Evolutionary conservation across 2,113 vertebrate genomes (phyloP).

Genomic region (Gnathonemus echidnorhynchus): DNA sequence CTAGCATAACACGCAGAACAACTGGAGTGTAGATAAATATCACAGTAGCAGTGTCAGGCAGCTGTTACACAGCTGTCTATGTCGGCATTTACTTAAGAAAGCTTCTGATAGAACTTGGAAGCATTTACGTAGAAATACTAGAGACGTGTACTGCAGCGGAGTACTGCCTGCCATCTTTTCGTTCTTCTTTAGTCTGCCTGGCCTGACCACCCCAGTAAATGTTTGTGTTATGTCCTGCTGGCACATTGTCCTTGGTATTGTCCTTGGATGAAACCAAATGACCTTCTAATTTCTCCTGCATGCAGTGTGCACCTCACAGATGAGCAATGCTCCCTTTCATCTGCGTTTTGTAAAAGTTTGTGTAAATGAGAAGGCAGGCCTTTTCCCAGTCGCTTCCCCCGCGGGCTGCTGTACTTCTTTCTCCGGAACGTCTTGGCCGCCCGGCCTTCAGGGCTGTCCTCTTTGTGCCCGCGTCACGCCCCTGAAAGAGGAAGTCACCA

Average conservation of each 20-base stretch:
- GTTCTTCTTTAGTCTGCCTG: background rate
- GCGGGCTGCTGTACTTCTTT: background rate
- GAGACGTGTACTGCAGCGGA: background rate
- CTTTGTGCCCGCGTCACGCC: slow-evolving; percentile 39
- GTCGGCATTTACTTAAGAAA: background rate
- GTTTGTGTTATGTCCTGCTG: slow-evolving; percentile 30
- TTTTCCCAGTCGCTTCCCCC: background rate
- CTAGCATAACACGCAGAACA: background rate
- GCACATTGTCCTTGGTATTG: slow-evolving; percentile 30
- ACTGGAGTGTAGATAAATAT: background rate
- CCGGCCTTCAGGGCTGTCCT: slow-evolving; percentile 32
- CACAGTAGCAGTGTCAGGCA: background rate
- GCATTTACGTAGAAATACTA: background rate
- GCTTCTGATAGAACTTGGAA: background rate
- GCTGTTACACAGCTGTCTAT: background rate
- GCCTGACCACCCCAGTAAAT: slow-evolving; percentile 10
- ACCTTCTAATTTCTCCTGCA: slow-evolving; percentile 32
- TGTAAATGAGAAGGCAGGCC: slow-evolving; percentile 41
- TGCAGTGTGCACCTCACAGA: slow-evolving; percentile 28
- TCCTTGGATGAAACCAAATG: slow-evolving; percentile 36
- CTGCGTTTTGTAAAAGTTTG: slow-evolving; percentile 28
- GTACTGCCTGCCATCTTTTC: background rate
- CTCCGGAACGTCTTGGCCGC: background rate
- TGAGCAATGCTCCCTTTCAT: slow-evolving; percentile 31
- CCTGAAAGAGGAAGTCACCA: slow-evolving; percentile 41